These are phyloP conservation scores for Arctocebus calabarensis DNA, from an alignment of 2,797 vertebrate genomes.

Conservation along the genomic window DNA sequence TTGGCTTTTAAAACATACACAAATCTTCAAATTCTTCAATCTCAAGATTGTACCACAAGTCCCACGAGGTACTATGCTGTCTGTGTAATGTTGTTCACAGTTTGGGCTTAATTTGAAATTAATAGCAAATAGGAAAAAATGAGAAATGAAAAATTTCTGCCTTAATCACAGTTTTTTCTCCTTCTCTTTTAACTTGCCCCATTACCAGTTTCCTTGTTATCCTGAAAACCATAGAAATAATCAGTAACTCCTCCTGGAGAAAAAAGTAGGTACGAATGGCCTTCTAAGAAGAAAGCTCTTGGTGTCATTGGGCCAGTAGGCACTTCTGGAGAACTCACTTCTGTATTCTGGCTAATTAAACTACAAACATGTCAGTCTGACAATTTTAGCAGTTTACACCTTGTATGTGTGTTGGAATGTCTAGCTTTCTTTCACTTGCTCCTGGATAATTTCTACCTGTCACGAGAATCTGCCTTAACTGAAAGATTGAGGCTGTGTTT, in stretches of 20 bases:
- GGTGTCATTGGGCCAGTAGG: not conserved
- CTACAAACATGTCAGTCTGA: not conserved
- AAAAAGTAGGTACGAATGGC: not conserved
- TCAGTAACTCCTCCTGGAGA: not conserved
- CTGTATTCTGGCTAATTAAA: not conserved
- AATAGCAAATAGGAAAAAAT: slow-evolving; percentile 53
- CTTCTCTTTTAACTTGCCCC: not conserved
- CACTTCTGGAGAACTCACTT: not conserved
- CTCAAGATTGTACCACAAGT: slow-evolving; percentile 50
- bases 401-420: not conserved
- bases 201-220: not conserved
- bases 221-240: not conserved
- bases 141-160: slow-evolving; percentile 62
- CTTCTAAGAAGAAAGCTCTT: not conserved
- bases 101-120: slow-evolving; percentile 64
- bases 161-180: slow-evolving; percentile 3
- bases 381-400: not conserved
- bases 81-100: slow-evolving; percentile 65
- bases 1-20: slow-evolving; percentile 55
- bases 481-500: slow-evolving; percentile 51
- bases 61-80: slow-evolving; percentile 47
- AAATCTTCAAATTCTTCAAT: slow-evolving; percentile 67
- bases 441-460: slow-evolving; percentile 70
- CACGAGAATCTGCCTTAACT: not conserved
- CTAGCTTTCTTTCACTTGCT: not conserved